Percentiles rank a stretch among this genome's conserved stretches.
Conservation (phyloP, 2,888 invertebrate species). For the Teinopalpus imperialis region DNA sequence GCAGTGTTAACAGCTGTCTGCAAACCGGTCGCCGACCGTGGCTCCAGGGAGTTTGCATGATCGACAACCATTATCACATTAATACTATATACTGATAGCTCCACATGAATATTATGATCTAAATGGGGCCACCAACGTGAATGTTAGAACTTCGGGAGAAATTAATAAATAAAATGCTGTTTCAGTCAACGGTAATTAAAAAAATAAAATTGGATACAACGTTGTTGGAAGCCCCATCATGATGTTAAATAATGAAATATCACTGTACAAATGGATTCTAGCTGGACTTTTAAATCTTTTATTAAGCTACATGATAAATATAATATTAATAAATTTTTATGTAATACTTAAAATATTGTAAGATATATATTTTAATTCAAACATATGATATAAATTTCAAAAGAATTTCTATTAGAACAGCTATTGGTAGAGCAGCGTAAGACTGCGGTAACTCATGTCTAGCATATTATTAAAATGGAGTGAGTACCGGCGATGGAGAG, state of each 20-base stretch:
- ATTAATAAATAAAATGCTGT: too few relatives aligned
- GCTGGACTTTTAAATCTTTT: constrained; percentile 15
- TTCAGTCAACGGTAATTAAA: too few relatives aligned
- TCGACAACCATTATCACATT: constrained; percentile 80
- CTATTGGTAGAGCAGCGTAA: constrained; percentile 11
- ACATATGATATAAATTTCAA: constrained; percentile 13
- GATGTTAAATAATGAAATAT: constrained; percentile 22
- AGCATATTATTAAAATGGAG: constrained; percentile 4
- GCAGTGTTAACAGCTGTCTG: constrained; percentile 61
- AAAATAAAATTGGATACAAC: too few relatives aligned
- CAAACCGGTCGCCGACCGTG: constrained; percentile 63
- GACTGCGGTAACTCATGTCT: constrained; percentile 10
- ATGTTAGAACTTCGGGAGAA: too few relatives aligned
- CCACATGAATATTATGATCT: constrained; percentile 45
- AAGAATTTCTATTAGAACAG: constrained; percentile 13
- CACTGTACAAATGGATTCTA: constrained; percentile 22
- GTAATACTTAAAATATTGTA: constrained; percentile 11
- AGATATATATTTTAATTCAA: constrained; percentile 10
- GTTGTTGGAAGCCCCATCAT: constrained; percentile 29
- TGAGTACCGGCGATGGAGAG: constrained; percentile 3
- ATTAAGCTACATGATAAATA: constrained; percentile 22
- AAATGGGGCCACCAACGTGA: constrained; percentile 55
- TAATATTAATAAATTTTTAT: constrained; percentile 13
- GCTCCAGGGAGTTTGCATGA: constrained; percentile 77
- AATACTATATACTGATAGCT: constrained; percentile 74